Evolutionary conservation across 1,140 invertebrate genomes (phyloP), one percentile per base, ranked within the genome.

Genomic region (Leptopilina boulardi): DNA sequence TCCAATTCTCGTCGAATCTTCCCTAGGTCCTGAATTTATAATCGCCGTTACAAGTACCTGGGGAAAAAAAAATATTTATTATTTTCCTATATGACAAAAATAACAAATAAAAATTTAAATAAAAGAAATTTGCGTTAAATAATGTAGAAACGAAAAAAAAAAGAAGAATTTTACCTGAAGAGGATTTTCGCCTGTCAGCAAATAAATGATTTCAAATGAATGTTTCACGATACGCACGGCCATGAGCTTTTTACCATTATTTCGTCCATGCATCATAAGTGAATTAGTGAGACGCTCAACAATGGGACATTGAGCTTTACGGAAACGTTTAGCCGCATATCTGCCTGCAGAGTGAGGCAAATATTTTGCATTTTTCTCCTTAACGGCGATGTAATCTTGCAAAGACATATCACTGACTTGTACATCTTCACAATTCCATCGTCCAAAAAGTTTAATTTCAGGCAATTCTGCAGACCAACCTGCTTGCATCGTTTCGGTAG

Each of bases 161-260:
- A 38, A 66, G 10, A 6, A 26, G 18, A 79, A 74, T 59, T 77
- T 71, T 30, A 98, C 97, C 91, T 94, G 93, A 15, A 96, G 90
- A 54, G 95, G 95, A 84, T 96, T 96, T 92, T 99, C 98, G 81
- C 97, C 98, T 84, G 99, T 99, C 0, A 99, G 93, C 80, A 99
- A 92, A 91, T 99, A 97, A 86, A 99, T 99, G 90, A 99, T 99
- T 93, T 99, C 99, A 92, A 99, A 99, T 1, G 98, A 96, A 91
- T 99, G 99, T 89, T 99, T 99, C 0, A 99, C 98, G 89, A 99
- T 99, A 75, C 98, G 94, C 18, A 99, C 98, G 77, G 99, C 97
- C 98, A 99, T 98, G 47, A 99, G 91, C 92, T 99, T 99, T 92
- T 99, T 99, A 82, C 99, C 99, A 89, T 99, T 99, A 92, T 99